Base-by-base conservation (phyloP, 2,888 invertebrate genomes). In the Cosmorhoe ocellata region DNA sequence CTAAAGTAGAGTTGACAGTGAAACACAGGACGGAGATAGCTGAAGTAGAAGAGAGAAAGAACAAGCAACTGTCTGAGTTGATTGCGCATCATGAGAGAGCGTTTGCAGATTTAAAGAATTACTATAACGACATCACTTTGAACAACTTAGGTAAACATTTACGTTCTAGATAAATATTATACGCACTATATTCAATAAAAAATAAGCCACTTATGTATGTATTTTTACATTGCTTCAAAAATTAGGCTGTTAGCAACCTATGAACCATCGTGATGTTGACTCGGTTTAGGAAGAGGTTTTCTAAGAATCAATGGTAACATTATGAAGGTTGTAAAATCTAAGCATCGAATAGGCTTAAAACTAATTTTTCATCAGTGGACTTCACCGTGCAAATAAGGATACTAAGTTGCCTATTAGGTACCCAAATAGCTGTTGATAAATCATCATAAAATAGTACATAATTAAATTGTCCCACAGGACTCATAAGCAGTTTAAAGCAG, bases 91-190 rank as follows among this genome's bases (percentile, higher is more conserved):
- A 99, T 71, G 97, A 97, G 58, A 93, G 93, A 64, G 95, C 96
- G 0, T 97, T 97, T 75, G 92, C 93, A 33, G 97, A 98, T 76
- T 94, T 98, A 86, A 98, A 98, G 79, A 96, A 95, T 79, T 98
- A 98, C 84, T 99, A 98, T 74, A 98, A 98, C 70, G 97, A 98
- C 68, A 98, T 98, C 43, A 97, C 97, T 0, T 88, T 97, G 9
- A 98, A 98, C 79, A 98, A 98, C 83, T 90, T 98, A 59, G 96
- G 97, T 84, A 58, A 67, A 71, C 49, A 14, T 5, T 22, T 45
- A 10, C 28, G 28, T 2, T 9, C 3, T 22, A 33, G 22, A 30
- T 44, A 40, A 13, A 30, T 18, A 11, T 1, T 9, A 39, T 9
- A 28, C 3, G 10, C 10, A 12, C 5, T 7, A 11, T 11, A 24